phyloP scores from a whole-genome alignment of 1,140 invertebrate species.

The Drosophila funebris region DNA sequence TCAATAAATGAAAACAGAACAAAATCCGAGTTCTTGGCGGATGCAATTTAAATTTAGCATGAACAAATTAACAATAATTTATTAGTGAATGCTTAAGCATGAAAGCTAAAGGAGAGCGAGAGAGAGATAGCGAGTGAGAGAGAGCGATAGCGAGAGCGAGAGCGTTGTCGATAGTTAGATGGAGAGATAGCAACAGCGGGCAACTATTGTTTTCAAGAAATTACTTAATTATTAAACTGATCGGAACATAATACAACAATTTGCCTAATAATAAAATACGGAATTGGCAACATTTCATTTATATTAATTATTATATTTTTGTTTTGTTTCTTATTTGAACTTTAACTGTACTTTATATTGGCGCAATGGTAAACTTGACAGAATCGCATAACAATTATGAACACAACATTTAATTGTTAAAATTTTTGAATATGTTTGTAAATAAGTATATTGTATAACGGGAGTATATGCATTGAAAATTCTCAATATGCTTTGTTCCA shows the following conservation, averaged over 20 bases:
- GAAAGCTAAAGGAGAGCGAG: neutral
- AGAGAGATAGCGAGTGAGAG: neutral
- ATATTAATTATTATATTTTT: conserved; percentile 25
- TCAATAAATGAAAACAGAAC: neutral
- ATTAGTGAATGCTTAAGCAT: conserved; percentile 1
- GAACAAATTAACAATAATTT: conserved; percentile 1
- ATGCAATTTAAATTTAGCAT: conserved; percentile 18
- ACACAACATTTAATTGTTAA: conserved; percentile 74
- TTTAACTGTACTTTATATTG: conserved; percentile 56
- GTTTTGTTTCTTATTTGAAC: conserved; percentile 33
- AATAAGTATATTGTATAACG: conserved; percentile 56
- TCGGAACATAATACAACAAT: conserved; percentile 11
- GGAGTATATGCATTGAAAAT: conserved; percentile 47
- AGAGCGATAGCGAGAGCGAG: neutral
- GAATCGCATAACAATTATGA: conserved; percentile 71
- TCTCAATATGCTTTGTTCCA: conserved; percentile 60
- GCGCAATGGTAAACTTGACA: conserved; percentile 53
- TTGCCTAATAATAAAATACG: conserved; percentile 31
- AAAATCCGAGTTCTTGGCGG: neutral
- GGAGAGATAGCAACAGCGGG: neutral
- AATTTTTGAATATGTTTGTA: conserved; percentile 57
- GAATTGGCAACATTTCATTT: conserved; percentile 44
- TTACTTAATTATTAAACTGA: conserved; percentile 33
- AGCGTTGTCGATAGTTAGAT: conserved; percentile 2
- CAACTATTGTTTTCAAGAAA: neutral